Evolutionary conservation across 2,113 vertebrate genomes (phyloP), one percentile per base, ranked within the genome.

Genomic region (Eonycteris spelaea): DNA sequence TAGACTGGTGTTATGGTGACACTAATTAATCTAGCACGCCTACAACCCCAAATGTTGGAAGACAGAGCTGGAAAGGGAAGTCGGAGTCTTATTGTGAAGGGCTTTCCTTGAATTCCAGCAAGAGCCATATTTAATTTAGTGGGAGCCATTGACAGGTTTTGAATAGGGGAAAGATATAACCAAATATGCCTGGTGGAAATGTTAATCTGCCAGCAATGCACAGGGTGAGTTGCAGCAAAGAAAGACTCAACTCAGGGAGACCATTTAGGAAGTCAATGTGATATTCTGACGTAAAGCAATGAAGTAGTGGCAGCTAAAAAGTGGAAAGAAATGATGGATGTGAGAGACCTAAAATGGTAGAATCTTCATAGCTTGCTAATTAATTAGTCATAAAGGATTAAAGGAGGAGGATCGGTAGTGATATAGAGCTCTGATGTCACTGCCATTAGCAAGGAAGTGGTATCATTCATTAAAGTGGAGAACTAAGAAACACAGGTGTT

Each of bases 71-170:
- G 48, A 65, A 63, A 71, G 79, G 71, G 51, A 48, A 88, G 78
- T 2, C 57, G 45, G 77, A 97, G 14, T 1, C 57, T 92, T 80
- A 22, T 33, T 65, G 90, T 30, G 79, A 96, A 73, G 51, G 70
- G 19, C 33, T 94, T 82, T 45, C 35, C 87, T 93, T 94, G 63
- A 92, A 93, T 95, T 89, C 79, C 68, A 96, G 78, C 48, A 86
- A 79, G 43, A 89, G 26, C 90, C 57, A 24, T 70, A 43, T 90
- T 96, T 97, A 93, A 96, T 93, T 86, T 90, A 93, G 71, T 40
- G 90, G 70, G 63, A 91, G 79, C 68, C 79, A 86, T 59, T 74
- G 70, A 88, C 63, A 77, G 38, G 68, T 94, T 96, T 73, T 96
- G 61, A 95, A 94, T 68, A 65, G 45, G 48, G 57, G 67, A 86